Evolutionary conservation across 1,140 invertebrate species (phyloP), one percentile per base, ranked within the genome.

Genomic region (Zaprionus kolodkinae): DNA sequence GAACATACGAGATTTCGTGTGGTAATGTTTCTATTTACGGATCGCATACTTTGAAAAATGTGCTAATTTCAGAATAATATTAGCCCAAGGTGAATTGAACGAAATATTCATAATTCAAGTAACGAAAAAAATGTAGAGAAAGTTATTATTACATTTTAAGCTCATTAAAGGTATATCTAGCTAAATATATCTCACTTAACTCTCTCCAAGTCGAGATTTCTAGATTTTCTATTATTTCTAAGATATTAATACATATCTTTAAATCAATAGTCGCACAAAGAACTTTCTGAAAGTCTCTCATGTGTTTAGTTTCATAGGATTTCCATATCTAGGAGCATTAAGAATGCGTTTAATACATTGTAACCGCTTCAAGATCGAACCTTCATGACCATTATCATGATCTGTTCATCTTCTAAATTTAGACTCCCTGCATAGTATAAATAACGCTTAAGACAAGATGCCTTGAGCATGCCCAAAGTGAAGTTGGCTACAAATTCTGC

Each of bases 401-500:
- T 25, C 45, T 33, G 27, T 13, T 33, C 27, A 13, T 15, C 1
- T n/a, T 13, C 25, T 55, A 55, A 55, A 50, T 55, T 55, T 55
- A 55, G 52, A 55, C 25, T 9, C n/a, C 9, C 9, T 6, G 52
- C 52, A 27, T 55, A 55, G 27, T 11, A 55, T 55, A 25, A 55
- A 27, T 25, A 27, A 55, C 27, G 27, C 52, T 7, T 13, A 27
- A 30, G 27, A 33, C 12, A 55, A 30, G 52, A 30, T 55, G 2
- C 25, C 52, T 55, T 30, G 25, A 13, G 25, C 52, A 55, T 55
- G 21, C 25, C 27, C 45, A 50, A 50, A 21, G 11, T 55, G 13
- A 25, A 30, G 25, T 3, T 55, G 52, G 52, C 21, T 25, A 25
- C 13, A 55, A 55, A n/a, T 55, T 30, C 52, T 55, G 52, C 27